Base-by-base conservation (phyloP, 2,888 invertebrate genomes). In the Colletes collaris region DNA sequence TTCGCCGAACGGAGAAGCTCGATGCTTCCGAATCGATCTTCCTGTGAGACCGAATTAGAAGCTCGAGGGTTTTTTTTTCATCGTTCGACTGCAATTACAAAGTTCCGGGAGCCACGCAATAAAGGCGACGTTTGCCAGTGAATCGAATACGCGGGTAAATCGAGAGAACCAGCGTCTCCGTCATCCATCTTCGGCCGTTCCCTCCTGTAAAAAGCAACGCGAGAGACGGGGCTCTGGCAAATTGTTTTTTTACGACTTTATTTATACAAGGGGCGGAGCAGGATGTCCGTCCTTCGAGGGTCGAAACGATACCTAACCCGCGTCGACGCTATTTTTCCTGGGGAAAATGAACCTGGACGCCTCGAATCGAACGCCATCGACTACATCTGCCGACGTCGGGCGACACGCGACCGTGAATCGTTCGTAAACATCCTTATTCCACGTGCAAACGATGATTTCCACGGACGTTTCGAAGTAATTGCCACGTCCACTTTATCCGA, bases 171-270 rank as follows among this genome's bases (percentile, higher is more conserved):
- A 40, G 37, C 11, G 16, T 56, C 40, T 44, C 56, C 40, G 46
- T 46, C 60, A 40, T 62, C 55, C 53, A 35, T 59, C 27, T 50
- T 62, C 68, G n/a, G 49, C 16, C n/a, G 27, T 53, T 55, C 50
- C 70, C 58, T 68, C 66, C 71, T 70, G 78, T 76, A 81, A 81
- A 81, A 60, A 68, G n/a, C 35, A 46, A 52, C 27, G 55, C 62
- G 65, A 53, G 50, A 66, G 62, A 73, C 65, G 60, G 53, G 55
- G 64, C 27, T 16, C 67, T 46, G 10, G 75, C 73, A 76, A 78
- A 83, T 81, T 82, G 82, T 74, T 79, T 76, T 79, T 83, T 83
- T 82, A 83, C 83, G 81, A 68, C 68, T 81, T 73, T 81, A 79
- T 81, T 83, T 83, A 56, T 76, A 78, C 76, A 79, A 82, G 83